phyloP scores from a whole-genome alignment of 2,888 invertebrate species.

The Leptinotarsa haldemani region DNA sequence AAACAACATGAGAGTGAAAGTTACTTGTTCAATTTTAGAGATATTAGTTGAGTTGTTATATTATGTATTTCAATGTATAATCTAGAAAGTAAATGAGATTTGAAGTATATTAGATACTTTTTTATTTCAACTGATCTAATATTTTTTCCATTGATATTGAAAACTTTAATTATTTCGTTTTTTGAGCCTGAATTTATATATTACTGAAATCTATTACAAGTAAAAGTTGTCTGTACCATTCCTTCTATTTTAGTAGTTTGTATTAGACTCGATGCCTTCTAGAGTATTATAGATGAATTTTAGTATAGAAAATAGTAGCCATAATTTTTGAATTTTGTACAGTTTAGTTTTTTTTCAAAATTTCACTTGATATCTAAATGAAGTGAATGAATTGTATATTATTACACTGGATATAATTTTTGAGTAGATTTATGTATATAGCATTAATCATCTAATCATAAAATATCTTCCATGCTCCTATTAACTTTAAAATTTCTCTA shows the following conservation, averaged over 20 bases:
- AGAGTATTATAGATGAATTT: slow-evolving; percentile 28
- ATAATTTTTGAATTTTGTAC: slow-evolving; percentile 27
- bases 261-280: slow-evolving; percentile 27
- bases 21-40: too few relatives aligned
- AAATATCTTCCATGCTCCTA: slow-evolving; percentile 39
- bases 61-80: too few relatives aligned
- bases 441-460: slow-evolving; percentile 48
- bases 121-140: too few relatives aligned
- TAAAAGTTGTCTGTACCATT: neutral
- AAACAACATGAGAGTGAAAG: too few relatives aligned
- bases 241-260: slow-evolving; percentile 12
- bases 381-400: neutral
- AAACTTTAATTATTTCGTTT: neutral
- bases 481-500: slow-evolving; percentile 38
- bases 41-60: too few relatives aligned
- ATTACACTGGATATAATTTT: slow-evolving; percentile 18
- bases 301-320: slow-evolving; percentile 35
- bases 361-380: neutral
- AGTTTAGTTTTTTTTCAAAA: slow-evolving; percentile 21
- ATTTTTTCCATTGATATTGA: neutral
- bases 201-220: neutral
- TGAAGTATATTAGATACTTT: too few relatives aligned
- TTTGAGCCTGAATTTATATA: neutral
- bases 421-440: slow-evolving; percentile 45
- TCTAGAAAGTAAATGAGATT: too few relatives aligned